Conservation (phyloP, 2,113 vertebrate species). For the Podarcis muralis region DNA sequence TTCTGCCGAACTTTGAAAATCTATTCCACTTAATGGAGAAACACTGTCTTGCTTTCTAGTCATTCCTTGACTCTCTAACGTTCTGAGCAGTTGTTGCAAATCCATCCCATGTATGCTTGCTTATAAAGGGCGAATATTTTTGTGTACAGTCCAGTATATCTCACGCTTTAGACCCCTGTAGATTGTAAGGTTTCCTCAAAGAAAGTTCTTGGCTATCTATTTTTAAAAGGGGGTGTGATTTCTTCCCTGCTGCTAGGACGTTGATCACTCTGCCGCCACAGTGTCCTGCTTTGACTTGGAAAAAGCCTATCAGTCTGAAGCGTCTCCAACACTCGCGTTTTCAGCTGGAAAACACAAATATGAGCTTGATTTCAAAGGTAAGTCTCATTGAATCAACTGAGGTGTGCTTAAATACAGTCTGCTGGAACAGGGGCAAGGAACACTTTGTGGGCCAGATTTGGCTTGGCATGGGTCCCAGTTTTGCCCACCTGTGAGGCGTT, state of each 20-base stretch:
- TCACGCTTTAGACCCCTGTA: neutral
- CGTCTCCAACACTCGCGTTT: constrained; percentile 72
- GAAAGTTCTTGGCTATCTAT: no score
- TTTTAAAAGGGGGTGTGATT: no score
- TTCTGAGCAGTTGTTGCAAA: neutral
- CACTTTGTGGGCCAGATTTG: no score
- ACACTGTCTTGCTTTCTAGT: neutral
- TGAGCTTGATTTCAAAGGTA: constrained; percentile 85
- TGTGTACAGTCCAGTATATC: neutral
- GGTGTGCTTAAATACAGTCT: neutral
- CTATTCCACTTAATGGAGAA: neutral
- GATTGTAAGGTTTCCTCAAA: neutral
- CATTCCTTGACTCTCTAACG: neutral
- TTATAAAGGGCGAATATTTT: neutral
- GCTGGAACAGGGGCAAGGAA: no score
- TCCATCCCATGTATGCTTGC: neutral
- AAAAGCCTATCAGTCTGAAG: constrained; percentile 74
- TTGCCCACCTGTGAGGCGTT: no score
- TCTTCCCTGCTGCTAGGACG: constrained; percentile 68
- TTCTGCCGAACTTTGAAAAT: neutral
- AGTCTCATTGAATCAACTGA: neutral
- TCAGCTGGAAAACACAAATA: constrained; percentile 83
- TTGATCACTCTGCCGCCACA: constrained; percentile 70
- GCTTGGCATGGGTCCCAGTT: no score
- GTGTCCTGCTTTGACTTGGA: constrained; percentile 83